Conservation (phyloP, 1,140 invertebrate genomes). For the Drosophila melanica region DNA sequence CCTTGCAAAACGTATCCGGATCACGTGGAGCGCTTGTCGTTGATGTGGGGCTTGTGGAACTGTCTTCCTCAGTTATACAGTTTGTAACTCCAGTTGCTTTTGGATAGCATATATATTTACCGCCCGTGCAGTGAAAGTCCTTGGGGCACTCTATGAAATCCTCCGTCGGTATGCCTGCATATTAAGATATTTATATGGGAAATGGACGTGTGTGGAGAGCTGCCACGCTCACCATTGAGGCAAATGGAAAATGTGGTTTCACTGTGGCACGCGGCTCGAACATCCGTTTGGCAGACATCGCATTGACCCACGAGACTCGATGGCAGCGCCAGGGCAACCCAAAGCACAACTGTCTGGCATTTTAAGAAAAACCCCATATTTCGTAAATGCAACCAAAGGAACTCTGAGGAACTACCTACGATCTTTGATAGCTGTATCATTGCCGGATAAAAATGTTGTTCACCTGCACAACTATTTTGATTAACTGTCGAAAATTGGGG, state of each 20-base stretch:
- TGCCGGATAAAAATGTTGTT: neutral
- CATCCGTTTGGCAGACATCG: slow-evolving; percentile 49
- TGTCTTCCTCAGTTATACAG: neutral
- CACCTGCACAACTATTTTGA: neutral
- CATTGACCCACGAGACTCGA: slow-evolving; percentile 13
- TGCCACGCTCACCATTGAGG: slow-evolving; percentile 21
- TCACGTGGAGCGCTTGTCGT: slow-evolving; percentile 26
- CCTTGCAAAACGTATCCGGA: slow-evolving; percentile 20
- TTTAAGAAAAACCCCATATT: neutral
- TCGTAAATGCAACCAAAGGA: too few relatives aligned
- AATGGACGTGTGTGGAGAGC: too few relatives aligned
- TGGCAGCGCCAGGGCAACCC: neutral
- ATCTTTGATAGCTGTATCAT: slow-evolving; percentile 3
- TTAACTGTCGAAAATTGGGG: neutral
- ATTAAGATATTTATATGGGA: neutral
- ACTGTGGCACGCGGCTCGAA: slow-evolving; percentile 54
- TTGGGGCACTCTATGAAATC: slow-evolving; percentile 26
- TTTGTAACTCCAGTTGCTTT: neutral
- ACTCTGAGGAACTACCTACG: neutral
- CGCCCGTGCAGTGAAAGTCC: slow-evolving; percentile 50
- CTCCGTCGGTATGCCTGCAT: neutral
- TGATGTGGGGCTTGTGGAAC: neutral
- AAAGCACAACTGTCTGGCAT: neutral
- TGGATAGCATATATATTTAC: slow-evolving; percentile 34
- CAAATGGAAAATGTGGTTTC: slow-evolving; percentile 58